These are phyloP conservation scores for Struthidea cinerea DNA, from an alignment of 2,113 vertebrate species.

Conservation along the genomic window DNA sequence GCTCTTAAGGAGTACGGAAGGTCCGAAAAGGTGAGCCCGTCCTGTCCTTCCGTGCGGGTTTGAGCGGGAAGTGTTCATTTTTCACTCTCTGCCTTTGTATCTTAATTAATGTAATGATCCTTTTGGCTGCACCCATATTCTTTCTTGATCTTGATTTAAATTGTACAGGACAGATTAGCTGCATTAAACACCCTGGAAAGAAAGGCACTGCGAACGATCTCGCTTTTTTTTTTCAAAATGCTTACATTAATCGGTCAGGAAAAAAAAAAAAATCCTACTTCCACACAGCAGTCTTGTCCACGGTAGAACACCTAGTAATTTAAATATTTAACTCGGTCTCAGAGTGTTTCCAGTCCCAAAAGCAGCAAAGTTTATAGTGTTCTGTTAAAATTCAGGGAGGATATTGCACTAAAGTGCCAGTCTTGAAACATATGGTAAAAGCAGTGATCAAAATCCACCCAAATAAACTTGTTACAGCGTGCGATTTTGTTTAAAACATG, in stretches of 20 bases:
- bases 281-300: too few relatives aligned
- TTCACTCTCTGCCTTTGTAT: not conserved
- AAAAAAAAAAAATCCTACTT: not conserved
- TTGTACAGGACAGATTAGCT: not conserved
- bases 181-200: not conserved
- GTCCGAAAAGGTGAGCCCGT: conserved; percentile 48
- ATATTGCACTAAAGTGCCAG: not conserved
- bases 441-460: not conserved
- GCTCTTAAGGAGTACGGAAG: not conserved
- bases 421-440: not conserved
- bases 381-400: not conserved
- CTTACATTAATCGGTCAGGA: not conserved
- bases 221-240: not conserved
- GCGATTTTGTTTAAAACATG: not conserved
- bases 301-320: not conserved
- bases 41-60: rapidly evolving
- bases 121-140: not conserved
- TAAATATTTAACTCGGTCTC: not conserved
- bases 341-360: not conserved
- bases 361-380: not conserved
- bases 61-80: rapidly evolving
- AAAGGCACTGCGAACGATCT: not conserved
- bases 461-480: not conserved
- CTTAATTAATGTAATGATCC: not conserved
- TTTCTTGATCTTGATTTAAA: not conserved